Conservation (phyloP, 1,140 invertebrate genomes). For the roundworm (Caenorhabditis elegans) region WBcel235 BX284602.5:2787001-2787500, state of each 20-base stretch:
- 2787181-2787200: not conserved
- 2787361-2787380: not conserved
- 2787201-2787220: not conserved
- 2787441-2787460: no score
- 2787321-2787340: not conserved
- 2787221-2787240: not conserved
- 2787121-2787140: not conserved
- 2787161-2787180: not conserved
- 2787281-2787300: not conserved
- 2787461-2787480: not conserved
- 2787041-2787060: not conserved
- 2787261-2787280: not conserved
- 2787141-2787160: not conserved
- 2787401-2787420: not conserved
- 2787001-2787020: no score
- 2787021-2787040: no score
- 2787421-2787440: not conserved
- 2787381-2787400: not conserved
- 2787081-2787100: constrained; percentile 2
- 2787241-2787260: not conserved
- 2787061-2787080: not conserved
- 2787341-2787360: not conserved
- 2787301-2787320: not conserved
- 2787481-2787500: constrained; percentile 19
- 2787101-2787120: not conserved